Conservation (phyloP, 1,140 invertebrate genomes). For the Drosophila sp. region DNA sequence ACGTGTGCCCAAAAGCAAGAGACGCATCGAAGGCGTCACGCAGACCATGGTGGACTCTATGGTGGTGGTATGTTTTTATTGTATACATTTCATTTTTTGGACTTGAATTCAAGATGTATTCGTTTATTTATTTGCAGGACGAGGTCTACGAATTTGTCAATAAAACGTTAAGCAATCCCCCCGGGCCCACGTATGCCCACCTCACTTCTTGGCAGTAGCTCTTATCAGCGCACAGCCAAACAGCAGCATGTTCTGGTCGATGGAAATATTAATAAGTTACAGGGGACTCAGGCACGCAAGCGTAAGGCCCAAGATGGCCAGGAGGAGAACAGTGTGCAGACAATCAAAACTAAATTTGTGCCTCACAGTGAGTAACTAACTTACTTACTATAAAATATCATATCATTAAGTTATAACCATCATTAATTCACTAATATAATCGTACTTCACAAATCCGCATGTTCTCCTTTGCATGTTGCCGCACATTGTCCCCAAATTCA, state of each 20-base stretch:
- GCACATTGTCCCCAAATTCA: constrained; percentile 14
- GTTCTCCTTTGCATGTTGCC: constrained; percentile 27
- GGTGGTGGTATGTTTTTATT: constrained; percentile 86
- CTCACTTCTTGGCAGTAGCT: constrained; percentile 39
- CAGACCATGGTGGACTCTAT: constrained; percentile 93
- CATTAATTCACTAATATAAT: constrained; percentile 18
- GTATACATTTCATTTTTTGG: not conserved
- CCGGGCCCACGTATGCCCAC: constrained; percentile 86
- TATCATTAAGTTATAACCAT: constrained; percentile 2
- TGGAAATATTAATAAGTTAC: constrained; percentile 57
- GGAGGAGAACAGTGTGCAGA: constrained; percentile 35
- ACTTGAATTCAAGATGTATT: not conserved
- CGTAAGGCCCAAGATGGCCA: constrained; percentile 44
- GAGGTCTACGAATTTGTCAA: constrained; percentile 88
- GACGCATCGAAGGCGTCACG: constrained; percentile 90
- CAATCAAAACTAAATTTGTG: constrained; percentile 64
- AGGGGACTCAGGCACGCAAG: constrained; percentile 50
- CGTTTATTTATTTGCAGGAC: constrained; percentile 83
- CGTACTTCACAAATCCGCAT: constrained; percentile 20
- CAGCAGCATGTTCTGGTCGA: constrained; percentile 53
- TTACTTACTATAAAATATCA: not conserved
- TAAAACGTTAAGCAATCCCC: constrained; percentile 86
- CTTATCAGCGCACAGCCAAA: constrained; percentile 55
- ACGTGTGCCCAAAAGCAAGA: constrained; percentile 89
- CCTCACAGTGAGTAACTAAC: constrained; percentile 55